Conservation (phyloP, 2,113 vertebrate species). For the Anarrhichthys ocellatus region DNA sequence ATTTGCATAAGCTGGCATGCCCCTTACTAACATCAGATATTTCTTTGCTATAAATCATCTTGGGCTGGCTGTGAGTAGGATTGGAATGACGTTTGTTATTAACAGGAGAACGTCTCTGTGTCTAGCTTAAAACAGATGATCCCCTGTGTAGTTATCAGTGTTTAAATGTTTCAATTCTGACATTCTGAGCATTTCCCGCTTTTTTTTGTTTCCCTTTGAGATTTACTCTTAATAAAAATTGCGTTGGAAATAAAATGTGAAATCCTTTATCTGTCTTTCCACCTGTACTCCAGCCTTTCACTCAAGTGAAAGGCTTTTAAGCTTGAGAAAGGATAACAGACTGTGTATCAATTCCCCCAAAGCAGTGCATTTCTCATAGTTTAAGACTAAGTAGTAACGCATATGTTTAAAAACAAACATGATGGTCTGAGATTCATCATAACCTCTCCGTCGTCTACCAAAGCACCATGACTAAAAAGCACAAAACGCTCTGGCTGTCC, state of each 20-base stretch:
- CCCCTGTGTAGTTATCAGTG: constrained; percentile 16
- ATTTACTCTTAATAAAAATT: constrained; percentile 34
- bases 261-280: constrained; percentile 22
- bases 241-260: constrained; percentile 22
- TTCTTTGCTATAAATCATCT: constrained; percentile 2
- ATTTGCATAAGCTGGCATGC: constrained; percentile 17
- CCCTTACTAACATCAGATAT: constrained; percentile 12
- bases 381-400: constrained; percentile 7
- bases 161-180: constrained; percentile 30
- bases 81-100: constrained; percentile 13
- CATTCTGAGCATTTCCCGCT: constrained; percentile 13
- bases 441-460: neutral
- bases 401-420: constrained; percentile 4
- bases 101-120: constrained; percentile 19
- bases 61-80: neutral
- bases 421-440: constrained; percentile 14
- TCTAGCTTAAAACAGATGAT: constrained; percentile 21
- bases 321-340: constrained; percentile 7
- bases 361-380: neutral
- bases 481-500: neutral
- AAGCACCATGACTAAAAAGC: constrained; percentile 1
- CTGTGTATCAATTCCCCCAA: constrained; percentile 2
- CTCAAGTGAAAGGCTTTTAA: constrained; percentile 19
- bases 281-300: constrained; percentile 20
- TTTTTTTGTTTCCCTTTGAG: constrained; percentile 35